Conservation (phyloP, 2,797 vertebrate species). For the Cyclopterus lumpus region DNA sequence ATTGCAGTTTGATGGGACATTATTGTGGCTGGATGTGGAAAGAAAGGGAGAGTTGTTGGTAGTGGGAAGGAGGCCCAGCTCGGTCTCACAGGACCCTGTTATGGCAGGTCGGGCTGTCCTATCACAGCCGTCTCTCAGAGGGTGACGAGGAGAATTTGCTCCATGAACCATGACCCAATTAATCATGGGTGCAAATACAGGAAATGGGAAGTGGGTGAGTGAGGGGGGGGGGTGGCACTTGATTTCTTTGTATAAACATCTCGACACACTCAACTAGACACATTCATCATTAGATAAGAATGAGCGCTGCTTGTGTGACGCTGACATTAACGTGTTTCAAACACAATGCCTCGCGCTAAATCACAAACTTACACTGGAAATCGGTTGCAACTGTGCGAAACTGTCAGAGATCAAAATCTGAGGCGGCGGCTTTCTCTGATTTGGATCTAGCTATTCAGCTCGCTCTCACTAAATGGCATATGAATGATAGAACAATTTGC, state of each 20-base stretch:
- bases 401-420: background rate
- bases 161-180: conserved; percentile 68
- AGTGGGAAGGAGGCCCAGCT: conserved; percentile 57
- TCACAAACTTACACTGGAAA: background rate
- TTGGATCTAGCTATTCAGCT: background rate
- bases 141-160: conserved; percentile 49
- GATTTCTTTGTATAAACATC: conserved; percentile 39
- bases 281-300: conserved; percentile 23
- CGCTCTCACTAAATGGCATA: background rate
- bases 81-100: conserved; percentile 54
- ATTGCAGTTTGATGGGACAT: conserved; percentile 46
- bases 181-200: conserved; percentile 59
- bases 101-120: conserved; percentile 40
- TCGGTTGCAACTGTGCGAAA: conserved; percentile 12
- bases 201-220: conserved; percentile 20
- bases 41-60: conserved; percentile 7
- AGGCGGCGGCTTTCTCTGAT: background rate
- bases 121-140: conserved; percentile 43
- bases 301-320: conserved; percentile 1
- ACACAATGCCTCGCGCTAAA: background rate
- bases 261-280: conserved; percentile 23
- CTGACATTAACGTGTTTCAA: conserved; percentile 11
- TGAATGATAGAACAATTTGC: background rate
- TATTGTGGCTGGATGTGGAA: conserved; percentile 35
- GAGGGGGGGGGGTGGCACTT: conserved; percentile 21